Percentiles rank a stretch among this genome's conserved stretches.
These are phyloP conservation scores for Eupithecia inturbata DNA, from an alignment of 2,888 invertebrate species.

Conservation along the genomic window DNA sequence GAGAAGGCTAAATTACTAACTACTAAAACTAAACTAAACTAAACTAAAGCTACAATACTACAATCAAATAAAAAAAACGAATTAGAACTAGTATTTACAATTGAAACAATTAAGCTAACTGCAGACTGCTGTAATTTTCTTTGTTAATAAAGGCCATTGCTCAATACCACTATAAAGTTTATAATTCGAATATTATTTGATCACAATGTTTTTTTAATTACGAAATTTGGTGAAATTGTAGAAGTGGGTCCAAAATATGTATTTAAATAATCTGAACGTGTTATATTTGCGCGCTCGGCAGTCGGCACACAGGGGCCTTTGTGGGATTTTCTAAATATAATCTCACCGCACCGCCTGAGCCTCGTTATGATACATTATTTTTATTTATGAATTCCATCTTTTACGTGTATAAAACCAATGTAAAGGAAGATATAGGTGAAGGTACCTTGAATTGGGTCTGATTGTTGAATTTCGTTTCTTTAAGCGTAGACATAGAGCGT, in stretches of 20 bases:
- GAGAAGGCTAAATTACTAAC: too few relatives aligned
- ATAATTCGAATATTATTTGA: not conserved
- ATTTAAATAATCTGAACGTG: not conserved
- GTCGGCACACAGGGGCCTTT: not conserved
- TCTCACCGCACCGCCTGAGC: not conserved
- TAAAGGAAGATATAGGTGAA: not conserved
- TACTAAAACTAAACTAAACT: too few relatives aligned
- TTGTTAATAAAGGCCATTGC: too few relatives aligned
- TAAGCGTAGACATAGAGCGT: too few relatives aligned
- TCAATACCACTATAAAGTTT: too few relatives aligned
- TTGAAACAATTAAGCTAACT: too few relatives aligned
- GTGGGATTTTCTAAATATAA: not conserved
- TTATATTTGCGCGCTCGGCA: not conserved
- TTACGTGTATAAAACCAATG: not conserved
- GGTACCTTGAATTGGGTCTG: not conserved
- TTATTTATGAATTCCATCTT: not conserved
- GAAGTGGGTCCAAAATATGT: not conserved
- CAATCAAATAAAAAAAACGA: too few relatives aligned
- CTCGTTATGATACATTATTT: not conserved
- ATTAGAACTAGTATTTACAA: too few relatives aligned
- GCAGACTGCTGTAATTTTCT: too few relatives aligned
- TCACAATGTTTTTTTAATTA: not conserved
- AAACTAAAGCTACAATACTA: too few relatives aligned
- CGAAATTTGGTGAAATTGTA: not conserved
- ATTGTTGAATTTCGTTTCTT: not conserved